phyloP scores from a whole-genome alignment of 2,888 invertebrate genomes.

The Dascillus cervinus region DNA sequence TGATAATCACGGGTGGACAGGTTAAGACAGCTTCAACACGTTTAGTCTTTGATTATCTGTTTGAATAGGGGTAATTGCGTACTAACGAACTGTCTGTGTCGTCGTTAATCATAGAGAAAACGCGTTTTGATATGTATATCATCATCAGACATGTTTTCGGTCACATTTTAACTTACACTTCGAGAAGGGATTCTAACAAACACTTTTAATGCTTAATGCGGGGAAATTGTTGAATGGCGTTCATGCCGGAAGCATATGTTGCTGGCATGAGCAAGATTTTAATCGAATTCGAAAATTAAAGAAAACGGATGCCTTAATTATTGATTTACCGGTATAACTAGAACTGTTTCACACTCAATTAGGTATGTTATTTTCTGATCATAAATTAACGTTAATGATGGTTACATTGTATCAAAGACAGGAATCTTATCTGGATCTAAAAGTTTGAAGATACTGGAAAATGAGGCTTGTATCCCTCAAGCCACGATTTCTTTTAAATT shows the following conservation, averaged over 20 bases:
- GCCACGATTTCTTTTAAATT: too few species aligned
- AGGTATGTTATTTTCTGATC: slow-evolving; percentile 22
- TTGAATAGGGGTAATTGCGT: slow-evolving; percentile 14
- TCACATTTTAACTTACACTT: too few species aligned
- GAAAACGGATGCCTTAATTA: slow-evolving; percentile 26
- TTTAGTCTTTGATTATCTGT: slow-evolving; percentile 15
- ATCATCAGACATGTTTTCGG: too few species aligned
- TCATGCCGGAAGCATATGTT: slow-evolving; percentile 27
- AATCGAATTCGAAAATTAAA: slow-evolving; percentile 24
- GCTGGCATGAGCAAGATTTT: slow-evolving; percentile 21
- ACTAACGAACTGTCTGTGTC: slow-evolving; percentile 15
- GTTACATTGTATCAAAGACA: too few species aligned
- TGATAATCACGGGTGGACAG: slow-evolving; percentile 14
- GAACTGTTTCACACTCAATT: slow-evolving; percentile 28
- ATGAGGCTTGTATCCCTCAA: too few species aligned
- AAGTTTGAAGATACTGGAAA: too few species aligned
- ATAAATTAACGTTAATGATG: slow-evolving; percentile 28
- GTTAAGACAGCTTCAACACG: slow-evolving; percentile 14
- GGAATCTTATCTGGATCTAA: too few species aligned
- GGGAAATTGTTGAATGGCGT: too few species aligned
- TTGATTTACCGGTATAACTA: slow-evolving; percentile 22
- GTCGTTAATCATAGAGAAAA: slow-evolving; percentile 14
- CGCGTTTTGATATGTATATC: not conserved
- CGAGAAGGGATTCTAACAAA: too few species aligned
- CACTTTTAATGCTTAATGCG: too few species aligned